Evolutionary conservation across 2,888 invertebrate genomes (phyloP).

Genomic region (Platycheirus albimanus): DNA sequence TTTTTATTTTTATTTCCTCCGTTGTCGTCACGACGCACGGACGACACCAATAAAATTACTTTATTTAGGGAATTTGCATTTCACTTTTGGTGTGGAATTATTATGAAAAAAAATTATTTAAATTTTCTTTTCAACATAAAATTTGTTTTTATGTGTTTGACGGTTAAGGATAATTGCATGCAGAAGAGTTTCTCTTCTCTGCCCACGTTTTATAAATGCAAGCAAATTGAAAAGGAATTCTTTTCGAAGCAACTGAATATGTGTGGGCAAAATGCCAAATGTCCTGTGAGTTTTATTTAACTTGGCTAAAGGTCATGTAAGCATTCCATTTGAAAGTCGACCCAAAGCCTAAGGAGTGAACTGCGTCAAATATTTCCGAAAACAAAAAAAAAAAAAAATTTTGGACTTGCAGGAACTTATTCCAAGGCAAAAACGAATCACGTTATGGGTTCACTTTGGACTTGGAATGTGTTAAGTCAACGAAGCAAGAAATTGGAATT

Average conservation of each 20-base stretch:
- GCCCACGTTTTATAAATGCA: slow-evolving; percentile 3
- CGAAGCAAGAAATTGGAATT: slow-evolving; percentile 54
- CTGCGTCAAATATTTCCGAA: slow-evolving; percentile 21
- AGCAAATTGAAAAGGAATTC: slow-evolving; percentile 2
- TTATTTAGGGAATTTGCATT: not conserved
- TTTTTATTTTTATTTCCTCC: no score
- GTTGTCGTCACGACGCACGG: no score
- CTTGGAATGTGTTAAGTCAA: slow-evolving; percentile 48
- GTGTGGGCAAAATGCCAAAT: slow-evolving; percentile 61
- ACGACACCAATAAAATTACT: no score
- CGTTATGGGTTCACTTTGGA: slow-evolving; percentile 29
- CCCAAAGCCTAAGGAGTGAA: slow-evolving; percentile 2
- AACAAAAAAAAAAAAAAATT: not conserved
- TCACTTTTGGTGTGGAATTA: slow-evolving; percentile 23
- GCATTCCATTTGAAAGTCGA: slow-evolving; percentile 25
- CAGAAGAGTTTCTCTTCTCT: slow-evolving; percentile 1
- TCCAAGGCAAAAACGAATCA: slow-evolving; percentile 17
- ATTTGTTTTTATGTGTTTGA: slow-evolving; percentile 38
- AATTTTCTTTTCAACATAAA: slow-evolving; percentile 22
- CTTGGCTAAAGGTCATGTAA: slow-evolving; percentile 62
- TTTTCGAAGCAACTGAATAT: not conserved
- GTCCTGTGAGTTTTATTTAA: slow-evolving; percentile 40
- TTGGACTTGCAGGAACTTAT: slow-evolving; percentile 9
- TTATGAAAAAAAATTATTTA: slow-evolving; percentile 18
- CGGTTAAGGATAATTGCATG: slow-evolving; percentile 40